Base-by-base conservation (phyloP, 2,888 invertebrate species). In the Rosalia funebris region DNA sequence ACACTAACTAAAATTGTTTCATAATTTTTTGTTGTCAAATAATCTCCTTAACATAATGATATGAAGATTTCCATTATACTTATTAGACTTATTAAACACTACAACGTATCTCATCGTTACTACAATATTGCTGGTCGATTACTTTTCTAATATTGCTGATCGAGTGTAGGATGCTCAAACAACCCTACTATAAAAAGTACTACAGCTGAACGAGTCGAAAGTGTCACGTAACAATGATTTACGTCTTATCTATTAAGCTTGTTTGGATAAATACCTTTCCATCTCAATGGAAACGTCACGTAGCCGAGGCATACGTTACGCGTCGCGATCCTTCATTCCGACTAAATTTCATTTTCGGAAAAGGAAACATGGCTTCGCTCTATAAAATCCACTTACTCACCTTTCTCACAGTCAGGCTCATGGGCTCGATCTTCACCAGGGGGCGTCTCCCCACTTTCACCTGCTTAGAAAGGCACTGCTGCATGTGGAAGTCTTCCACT, bases 321-420 rank as follows among this genome's bases (percentile, higher is more conserved):
- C 3, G 25, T n/a, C 19, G n/a, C 11, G 41, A n/a, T 41, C 17
- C 16, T 41, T 19, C 19, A 17, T 41, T 25, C 41, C 9, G 17
- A 11, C 16, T n/a, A 19, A 41, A 17, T 19, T 41, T 41, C 10
- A 25, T 25, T 7, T 12, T 14, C 12, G 20, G 17, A 44, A 14
- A 12, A 11, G n/a, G 17, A 44, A 25, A n/a, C 20, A 7, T 25
- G 4, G 25, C 25, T 25, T 5, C 25, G 7, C 25, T 5, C 3
- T 3, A 25, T 25, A 25, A 25, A 25, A 7, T 25, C 25, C 3
- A 7, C 25, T 25, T 25, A 25, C 34, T 31, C 32, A 90, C 91
- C 86, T 89, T 91, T 71, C 87, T 86, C 37, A 90, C 85, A 25
- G 91, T 91, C 9, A 88, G 82, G 25, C 89, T 88, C 77, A 89